These are phyloP conservation scores for Gyrodactylus salaris DNA, from an alignment of 1,140 invertebrate species.

Conservation along the genomic window DNA sequence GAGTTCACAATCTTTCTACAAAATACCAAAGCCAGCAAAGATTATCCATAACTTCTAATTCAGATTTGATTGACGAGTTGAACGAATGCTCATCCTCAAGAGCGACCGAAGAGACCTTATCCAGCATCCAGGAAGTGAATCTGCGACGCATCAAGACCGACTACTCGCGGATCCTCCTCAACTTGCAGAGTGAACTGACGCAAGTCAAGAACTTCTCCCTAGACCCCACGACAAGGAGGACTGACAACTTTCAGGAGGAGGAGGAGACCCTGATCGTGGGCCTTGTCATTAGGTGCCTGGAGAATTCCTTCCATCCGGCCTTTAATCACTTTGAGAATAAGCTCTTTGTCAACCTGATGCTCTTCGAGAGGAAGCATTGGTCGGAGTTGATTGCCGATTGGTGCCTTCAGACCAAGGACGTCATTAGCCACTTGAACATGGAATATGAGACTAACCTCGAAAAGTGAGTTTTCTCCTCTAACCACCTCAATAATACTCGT, in stretches of 20 bases:
- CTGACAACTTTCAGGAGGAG: background rate
- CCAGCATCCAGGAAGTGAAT: background rate
- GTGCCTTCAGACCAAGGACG: background rate
- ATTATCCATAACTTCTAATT: background rate
- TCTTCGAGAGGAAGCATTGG: background rate
- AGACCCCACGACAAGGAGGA: background rate
- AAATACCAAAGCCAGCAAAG: background rate
- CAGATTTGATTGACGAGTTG: background rate
- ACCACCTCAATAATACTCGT: too few species aligned
- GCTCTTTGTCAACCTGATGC: background rate
- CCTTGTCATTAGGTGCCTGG: background rate
- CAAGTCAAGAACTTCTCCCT: background rate
- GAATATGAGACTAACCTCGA: background rate
- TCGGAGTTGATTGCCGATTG: background rate
- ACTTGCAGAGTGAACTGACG: background rate
- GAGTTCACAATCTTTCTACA: too few species aligned
- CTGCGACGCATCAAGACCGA: background rate
- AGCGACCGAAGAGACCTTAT: background rate
- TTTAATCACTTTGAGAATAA: background rate
- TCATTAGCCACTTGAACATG: background rate
- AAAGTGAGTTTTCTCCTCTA: background rate
- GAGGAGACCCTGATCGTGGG: background rate
- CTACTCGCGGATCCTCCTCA: background rate
- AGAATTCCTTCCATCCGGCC: background rate
- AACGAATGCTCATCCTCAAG: background rate